phyloP scores from a whole-genome alignment of 2,113 vertebrate species.

The Sula dactylatra region DNA sequence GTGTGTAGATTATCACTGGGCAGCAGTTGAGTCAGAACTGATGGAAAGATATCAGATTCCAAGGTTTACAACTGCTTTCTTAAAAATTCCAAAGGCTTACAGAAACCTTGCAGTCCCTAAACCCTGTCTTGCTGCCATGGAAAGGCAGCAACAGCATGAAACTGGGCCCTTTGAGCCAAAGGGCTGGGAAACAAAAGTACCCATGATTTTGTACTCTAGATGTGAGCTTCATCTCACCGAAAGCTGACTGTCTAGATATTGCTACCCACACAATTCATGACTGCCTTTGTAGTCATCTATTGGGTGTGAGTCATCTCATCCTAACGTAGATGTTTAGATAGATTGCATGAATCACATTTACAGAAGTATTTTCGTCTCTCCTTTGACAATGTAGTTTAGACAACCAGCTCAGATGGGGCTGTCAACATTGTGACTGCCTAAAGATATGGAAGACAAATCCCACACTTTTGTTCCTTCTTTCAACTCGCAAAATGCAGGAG shows the following conservation, averaged over 20 bases:
- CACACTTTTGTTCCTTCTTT: not conserved
- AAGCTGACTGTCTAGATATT: not conserved
- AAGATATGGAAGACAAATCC: not conserved
- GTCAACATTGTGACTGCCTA: not conserved
- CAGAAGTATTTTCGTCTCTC: not conserved
- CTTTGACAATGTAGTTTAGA: not conserved
- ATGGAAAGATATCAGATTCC: not conserved
- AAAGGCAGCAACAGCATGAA: not conserved
- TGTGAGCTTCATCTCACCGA: not conserved
- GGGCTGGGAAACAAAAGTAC: not conserved
- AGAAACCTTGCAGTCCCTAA: not conserved
- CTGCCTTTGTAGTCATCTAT: not conserved
- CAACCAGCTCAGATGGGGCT: not conserved
- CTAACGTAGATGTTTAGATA: not conserved
- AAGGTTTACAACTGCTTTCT: not conserved
- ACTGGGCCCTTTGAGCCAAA: not conserved
- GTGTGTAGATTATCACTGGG: not conserved
- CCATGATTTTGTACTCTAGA: not conserved
- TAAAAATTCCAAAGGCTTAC: not conserved
- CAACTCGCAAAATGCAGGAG: not conserved
- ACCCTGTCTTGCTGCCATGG: not conserved
- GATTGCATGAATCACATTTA: not conserved
- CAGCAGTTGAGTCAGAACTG: not conserved
- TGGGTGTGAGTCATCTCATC: not conserved
- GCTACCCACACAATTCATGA: rapidly evolving